phyloP scores from a whole-genome alignment of 2,797 vertebrate genomes.

The Cottoperca gobio region DNA sequence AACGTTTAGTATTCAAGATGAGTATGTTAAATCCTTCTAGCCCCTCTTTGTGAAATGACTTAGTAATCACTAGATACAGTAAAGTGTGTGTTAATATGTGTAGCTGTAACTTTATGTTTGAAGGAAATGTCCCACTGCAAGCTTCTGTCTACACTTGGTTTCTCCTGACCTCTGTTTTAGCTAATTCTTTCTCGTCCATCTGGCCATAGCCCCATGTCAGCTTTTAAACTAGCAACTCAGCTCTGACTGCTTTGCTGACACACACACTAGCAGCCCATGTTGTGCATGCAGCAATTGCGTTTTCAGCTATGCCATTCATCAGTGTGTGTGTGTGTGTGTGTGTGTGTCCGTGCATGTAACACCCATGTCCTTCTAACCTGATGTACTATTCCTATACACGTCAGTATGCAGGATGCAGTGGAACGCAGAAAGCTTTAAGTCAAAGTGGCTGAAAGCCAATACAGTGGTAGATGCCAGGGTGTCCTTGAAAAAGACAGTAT shows the following conservation, averaged over 20 bases:
- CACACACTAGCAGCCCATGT: conserved; percentile 12
- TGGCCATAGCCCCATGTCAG: conserved; percentile 50
- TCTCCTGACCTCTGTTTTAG: conserved; percentile 43
- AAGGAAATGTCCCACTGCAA: neutral
- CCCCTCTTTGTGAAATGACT: neutral
- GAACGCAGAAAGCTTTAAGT: conserved; percentile 20
- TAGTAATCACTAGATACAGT: neutral
- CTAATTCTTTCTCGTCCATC: conserved; percentile 50
- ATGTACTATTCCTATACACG: conserved; percentile 8
- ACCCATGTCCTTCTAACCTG: conserved; percentile 4
- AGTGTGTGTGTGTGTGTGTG: conserved; percentile 6
- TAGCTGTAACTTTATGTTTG: neutral
- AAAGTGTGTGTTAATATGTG: neutral
- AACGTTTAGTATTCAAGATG: neutral
- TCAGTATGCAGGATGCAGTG: conserved; percentile 8
- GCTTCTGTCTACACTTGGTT: conserved; percentile 1
- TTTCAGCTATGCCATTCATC: conserved; percentile 33
- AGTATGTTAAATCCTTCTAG: neutral
- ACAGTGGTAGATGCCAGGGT: neutral
- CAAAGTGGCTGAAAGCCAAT: conserved; percentile 47
- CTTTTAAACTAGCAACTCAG: conserved; percentile 61
- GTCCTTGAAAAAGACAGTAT: conserved; percentile 34
- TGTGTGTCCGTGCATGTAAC: conserved; percentile 1
- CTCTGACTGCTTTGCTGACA: conserved; percentile 51
- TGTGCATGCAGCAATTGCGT: conserved; percentile 14